A percentile compares a stretch with the other conserved stretches of the same genome.
Evolutionary conservation across 2,113 vertebrate species (phyloP).

Genomic region (Hucho hucho): DNA sequence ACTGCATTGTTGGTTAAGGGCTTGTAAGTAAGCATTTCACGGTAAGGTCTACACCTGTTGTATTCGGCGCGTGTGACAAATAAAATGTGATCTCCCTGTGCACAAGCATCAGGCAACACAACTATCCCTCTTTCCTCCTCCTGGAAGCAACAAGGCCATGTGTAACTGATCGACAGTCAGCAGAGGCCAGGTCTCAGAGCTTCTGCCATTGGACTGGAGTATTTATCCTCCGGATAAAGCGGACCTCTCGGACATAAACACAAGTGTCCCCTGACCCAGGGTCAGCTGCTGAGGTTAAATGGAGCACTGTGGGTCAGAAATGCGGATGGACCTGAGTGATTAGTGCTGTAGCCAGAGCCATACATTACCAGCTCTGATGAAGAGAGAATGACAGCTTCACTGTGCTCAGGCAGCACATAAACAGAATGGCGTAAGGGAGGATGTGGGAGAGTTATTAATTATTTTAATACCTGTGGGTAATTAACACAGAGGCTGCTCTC

Average conservation of each 20-base stretch:
- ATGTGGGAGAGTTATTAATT: conserved; percentile 62
- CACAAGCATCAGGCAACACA: conserved; percentile 3
- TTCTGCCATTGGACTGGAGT: conserved; percentile 68
- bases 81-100: not conserved
- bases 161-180: conserved; percentile 34
- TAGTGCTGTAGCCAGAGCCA: conserved; percentile 64
- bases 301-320: conserved; percentile 70
- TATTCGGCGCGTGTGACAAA: too few relatives aligned
- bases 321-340: conserved; percentile 68
- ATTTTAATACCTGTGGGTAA: conserved; percentile 68
- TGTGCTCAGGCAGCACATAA: conserved; percentile 48
- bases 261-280: conserved; percentile 75
- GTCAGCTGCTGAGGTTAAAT: conserved; percentile 75
- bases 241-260: conserved; percentile 85
- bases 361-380: conserved; percentile 54
- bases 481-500: conserved; percentile 58
- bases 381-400: conserved; percentile 51
- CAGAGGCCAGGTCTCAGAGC: conserved; percentile 26
- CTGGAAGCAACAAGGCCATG: conserved; percentile 9
- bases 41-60: too few relatives aligned
- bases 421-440: conserved; percentile 46
- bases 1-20: too few relatives aligned
- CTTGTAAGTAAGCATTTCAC: too few relatives aligned
- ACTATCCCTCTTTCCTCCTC: not conserved
- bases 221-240: conserved; percentile 80